Base-by-base conservation (phyloP, 1,140 invertebrate genomes). In the Octopus bimaculoides region DNA sequence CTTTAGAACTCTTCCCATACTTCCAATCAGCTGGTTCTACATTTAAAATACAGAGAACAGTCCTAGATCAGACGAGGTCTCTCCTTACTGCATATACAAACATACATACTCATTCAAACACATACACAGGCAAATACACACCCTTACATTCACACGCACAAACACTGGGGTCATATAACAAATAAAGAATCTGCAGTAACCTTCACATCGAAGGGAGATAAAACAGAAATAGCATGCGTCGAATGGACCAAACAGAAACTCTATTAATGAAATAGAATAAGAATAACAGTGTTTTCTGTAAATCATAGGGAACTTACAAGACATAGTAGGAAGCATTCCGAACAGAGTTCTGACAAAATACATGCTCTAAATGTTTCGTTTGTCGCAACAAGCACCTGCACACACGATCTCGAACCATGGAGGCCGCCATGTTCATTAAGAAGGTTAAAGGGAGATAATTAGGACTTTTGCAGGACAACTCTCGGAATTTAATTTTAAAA, bases 401-500 rank as follows among this genome's bases (percentile, higher is more conserved):
- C 71, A 66, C 52, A 73, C 56, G 78, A 78, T 14, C 41, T 53
- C 78, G 12, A 6, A 78, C 54, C 66, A 73, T 54, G 56, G 78
- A 78, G 56, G 78, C 78, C 56, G 78, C 78, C 78, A 78, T 78
- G n/a, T 78, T 78, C 52, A n/a, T 73, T 20, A n/a, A n/a, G 26
- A 41, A 41, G 26, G 26, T 14, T 17, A 4, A 71, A 71, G 66
- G 66, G 66, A 71, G 66, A 71, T 9, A 71, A 71, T 17, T 71
- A 9, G 1, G 56, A 61, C 26, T 41, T 41, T 41, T n/a, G n/a
- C n/a, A n/a, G n/a, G n/a, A n/a, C n/a, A 41, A 41, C 26, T 41
- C 26, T 0, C 26, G 26, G 1, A 41, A 41, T 41, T 41, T 41
- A 41, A 41, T 41, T 41, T 41, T 0, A 41, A 41, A 41, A 41